Percentiles rank a stretch among this genome's conserved stretches.
Conservation (phyloP, 2,888 invertebrate genomes). For the Dysmachus trigonus region DNA sequence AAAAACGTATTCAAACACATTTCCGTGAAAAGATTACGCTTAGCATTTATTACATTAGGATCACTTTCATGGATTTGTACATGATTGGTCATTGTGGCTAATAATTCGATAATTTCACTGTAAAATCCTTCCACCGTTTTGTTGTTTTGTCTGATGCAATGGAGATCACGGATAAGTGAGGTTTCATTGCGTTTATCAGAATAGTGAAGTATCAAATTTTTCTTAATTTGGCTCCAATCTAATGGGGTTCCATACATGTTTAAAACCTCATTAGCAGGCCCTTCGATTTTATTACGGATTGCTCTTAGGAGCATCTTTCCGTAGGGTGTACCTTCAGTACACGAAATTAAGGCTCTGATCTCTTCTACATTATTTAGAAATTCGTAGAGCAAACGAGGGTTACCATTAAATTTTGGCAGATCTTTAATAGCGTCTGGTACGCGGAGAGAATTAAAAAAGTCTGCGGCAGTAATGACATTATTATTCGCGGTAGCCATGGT, state of each 20-base stretch:
- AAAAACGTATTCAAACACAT: slow-evolving; percentile 52
- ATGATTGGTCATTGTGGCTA: slow-evolving; percentile 50
- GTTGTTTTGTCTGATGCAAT: slow-evolving; percentile 42
- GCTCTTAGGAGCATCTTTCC: slow-evolving; percentile 46
- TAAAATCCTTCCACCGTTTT: slow-evolving; percentile 49
- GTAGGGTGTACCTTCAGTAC: slow-evolving; percentile 43
- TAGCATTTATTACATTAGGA: slow-evolving; percentile 48
- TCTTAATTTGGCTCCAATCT: too few relatives aligned
- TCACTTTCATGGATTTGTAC: slow-evolving; percentile 50
- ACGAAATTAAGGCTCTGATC: slow-evolving; percentile 39
- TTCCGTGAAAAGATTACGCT: slow-evolving; percentile 49
- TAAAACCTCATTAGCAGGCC: not conserved
- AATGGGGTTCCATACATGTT: too few relatives aligned
- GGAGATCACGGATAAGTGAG: slow-evolving; percentile 41
- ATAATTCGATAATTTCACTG: slow-evolving; percentile 51
- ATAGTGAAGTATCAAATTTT: too few relatives aligned
- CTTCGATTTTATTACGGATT: slow-evolving; percentile 50
- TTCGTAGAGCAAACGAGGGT: slow-evolving; percentile 44
- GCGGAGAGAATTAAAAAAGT: slow-evolving; percentile 40
- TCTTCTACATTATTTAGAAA: slow-evolving; percentile 49
- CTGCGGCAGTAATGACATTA: not conserved
- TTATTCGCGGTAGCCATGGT: not conserved
- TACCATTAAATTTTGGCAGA: slow-evolving; percentile 47
- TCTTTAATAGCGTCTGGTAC: slow-evolving; percentile 51
- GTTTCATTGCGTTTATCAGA: too few relatives aligned